Conservation (phyloP, 2,113 vertebrate species). For the Gnathonemus longibarbis region DNA sequence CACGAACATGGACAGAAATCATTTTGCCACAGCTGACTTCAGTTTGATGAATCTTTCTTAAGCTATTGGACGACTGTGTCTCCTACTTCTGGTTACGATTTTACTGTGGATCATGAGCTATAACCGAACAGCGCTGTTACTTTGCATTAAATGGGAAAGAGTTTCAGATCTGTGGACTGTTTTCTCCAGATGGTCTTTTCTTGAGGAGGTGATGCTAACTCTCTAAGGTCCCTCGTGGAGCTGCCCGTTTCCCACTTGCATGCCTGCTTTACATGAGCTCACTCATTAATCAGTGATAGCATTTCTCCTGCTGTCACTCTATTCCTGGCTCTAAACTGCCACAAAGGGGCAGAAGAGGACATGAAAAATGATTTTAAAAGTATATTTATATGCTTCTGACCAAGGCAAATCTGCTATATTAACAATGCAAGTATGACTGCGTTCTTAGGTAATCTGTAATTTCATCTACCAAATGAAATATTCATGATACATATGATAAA, state of each 20-base stretch:
- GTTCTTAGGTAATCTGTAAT: not conserved
- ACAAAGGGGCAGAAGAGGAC: constrained; percentile 13
- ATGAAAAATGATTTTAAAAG: not conserved
- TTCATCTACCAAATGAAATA: not conserved
- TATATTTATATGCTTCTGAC: not conserved
- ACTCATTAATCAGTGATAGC: not conserved
- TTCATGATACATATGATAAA: not conserved
- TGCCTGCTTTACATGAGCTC: not conserved
- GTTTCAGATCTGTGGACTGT: not conserved
- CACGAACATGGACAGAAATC: not conserved
- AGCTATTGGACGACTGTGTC: not conserved
- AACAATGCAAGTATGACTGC: not conserved
- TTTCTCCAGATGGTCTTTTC: constrained; percentile 4
- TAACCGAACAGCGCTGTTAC: not conserved
- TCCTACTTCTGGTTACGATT: not conserved
- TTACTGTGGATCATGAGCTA: not conserved
- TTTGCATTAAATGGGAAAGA: not conserved
- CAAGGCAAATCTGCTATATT: not conserved
- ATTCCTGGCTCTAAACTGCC: not conserved
- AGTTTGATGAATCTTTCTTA: not conserved
- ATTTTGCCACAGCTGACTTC: not conserved
- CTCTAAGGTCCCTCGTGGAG: not conserved
- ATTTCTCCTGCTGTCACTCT: not conserved
- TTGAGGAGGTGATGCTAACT: not conserved
- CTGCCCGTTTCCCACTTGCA: not conserved